Evolutionary conservation across 1,140 invertebrate species (phyloP).

Genomic region (Bombus confusus): DNA sequence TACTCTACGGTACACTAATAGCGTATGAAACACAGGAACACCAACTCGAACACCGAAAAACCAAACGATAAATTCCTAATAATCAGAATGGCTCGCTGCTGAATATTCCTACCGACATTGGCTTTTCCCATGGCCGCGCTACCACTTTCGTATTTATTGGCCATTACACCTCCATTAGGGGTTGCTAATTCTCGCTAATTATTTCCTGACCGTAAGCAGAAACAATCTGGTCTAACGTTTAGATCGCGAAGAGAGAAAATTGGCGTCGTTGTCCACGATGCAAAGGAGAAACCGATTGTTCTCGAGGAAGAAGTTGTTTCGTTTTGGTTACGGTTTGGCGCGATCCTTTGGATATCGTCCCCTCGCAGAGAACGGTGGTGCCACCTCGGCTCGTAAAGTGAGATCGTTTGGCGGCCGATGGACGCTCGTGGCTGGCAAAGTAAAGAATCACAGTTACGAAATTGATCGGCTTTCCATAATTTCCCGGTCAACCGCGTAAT

Average conservation of each 20-base stretch:
- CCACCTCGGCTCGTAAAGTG: too few species aligned
- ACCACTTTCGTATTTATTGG: conserved; percentile 23
- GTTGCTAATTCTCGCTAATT: conserved; percentile 34
- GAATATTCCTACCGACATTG: background rate
- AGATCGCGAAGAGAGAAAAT: background rate
- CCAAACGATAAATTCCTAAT: background rate
- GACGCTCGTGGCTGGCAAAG: background rate
- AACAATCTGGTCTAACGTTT: background rate
- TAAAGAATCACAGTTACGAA: conserved; percentile 16
- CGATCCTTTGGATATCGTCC: too few species aligned
- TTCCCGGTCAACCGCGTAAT: conserved; percentile 8
- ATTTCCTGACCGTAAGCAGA: background rate
- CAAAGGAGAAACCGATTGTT: background rate
- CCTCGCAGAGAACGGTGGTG: background rate
- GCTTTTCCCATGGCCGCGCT: background rate
- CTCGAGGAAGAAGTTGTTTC: background rate
- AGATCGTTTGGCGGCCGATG: background rate
- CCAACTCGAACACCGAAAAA: background rate
- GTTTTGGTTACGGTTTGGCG: background rate
- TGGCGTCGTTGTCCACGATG: background rate
- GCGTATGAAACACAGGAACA: background rate
- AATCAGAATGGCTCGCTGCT: too few species aligned
- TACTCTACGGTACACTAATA: background rate
- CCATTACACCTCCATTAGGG: conserved; percentile 12
- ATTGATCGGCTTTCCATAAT: conserved; percentile 41